Conservation (phyloP, 2,797 vertebrate genomes). For the Macropus fuliginosus region DNA sequence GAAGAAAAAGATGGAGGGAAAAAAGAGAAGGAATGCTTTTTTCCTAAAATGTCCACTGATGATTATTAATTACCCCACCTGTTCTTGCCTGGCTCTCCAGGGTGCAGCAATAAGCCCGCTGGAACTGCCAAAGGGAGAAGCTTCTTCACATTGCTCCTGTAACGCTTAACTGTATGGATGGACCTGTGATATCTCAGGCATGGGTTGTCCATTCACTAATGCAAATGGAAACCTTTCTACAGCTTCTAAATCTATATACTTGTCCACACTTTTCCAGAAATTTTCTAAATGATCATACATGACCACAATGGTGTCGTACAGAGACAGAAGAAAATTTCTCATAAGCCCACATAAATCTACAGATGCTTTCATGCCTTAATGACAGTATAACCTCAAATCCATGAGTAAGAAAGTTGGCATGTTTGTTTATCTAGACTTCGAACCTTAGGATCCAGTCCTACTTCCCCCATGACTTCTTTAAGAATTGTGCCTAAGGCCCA, state of each 20-base stretch:
- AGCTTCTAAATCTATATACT: background rate
- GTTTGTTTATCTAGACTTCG: background rate
- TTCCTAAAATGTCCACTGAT: constrained; percentile 59
- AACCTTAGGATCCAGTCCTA: background rate
- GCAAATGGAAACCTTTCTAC: background rate
- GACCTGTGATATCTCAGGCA: background rate
- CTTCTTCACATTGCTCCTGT: background rate
- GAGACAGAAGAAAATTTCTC: no score
- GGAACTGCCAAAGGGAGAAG: constrained; percentile 9
- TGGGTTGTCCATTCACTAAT: background rate
- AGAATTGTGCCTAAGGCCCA: background rate
- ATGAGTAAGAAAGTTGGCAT: background rate
- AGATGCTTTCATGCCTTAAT: background rate
- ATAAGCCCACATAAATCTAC: background rate
- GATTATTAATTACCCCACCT: constrained; percentile 31
- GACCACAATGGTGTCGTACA: no score
- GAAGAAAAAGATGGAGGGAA: constrained; percentile 40
- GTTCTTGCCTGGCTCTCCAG: background rate
- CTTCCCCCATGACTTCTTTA: background rate
- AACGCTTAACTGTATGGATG: background rate
- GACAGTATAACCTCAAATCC: background rate
- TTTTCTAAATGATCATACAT: background rate
- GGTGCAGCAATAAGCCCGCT: background rate
- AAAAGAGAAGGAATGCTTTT: background rate
- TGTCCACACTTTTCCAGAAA: background rate